These are phyloP conservation scores for Ischnus inquisitorius DNA, from an alignment of 2,888 invertebrate genomes.

Conservation along the genomic window DNA sequence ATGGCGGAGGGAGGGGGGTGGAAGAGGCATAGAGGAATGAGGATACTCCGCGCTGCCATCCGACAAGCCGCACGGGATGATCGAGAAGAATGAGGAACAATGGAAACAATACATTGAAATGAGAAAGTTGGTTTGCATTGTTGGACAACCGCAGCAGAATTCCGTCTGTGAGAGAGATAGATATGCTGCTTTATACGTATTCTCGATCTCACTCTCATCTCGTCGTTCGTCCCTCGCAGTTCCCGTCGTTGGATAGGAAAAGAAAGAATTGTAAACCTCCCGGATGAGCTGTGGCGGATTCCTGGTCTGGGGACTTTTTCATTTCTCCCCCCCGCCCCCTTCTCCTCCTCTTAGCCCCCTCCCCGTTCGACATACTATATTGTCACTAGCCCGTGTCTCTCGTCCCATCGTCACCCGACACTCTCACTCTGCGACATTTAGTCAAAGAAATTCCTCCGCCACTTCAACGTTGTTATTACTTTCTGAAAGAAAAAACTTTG, in stretches of 20 bases:
- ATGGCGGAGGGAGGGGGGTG: slow-evolving; percentile 37
- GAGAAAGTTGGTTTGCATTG: slow-evolving; percentile 84
- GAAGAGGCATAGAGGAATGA: slow-evolving; percentile 65
- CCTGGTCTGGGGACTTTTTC: slow-evolving; percentile 77
- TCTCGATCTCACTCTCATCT: slow-evolving; percentile 28
- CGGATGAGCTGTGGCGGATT: slow-evolving; percentile 67
- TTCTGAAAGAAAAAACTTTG: slow-evolving; percentile 23
- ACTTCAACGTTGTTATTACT: slow-evolving; percentile 64
- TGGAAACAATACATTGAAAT: slow-evolving; percentile 83
- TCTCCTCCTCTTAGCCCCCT: background rate
- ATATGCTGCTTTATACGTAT: slow-evolving; percentile 43
- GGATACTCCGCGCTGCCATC: slow-evolving; percentile 68
- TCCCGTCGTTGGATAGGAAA: slow-evolving; percentile 40
- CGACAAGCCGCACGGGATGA: slow-evolving; percentile 73
- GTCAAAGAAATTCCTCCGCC: slow-evolving; percentile 73
- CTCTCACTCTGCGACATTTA: slow-evolving; percentile 74
- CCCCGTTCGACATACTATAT: slow-evolving; percentile 16
- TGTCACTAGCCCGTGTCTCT: background rate
- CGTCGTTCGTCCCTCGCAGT: slow-evolving; percentile 30
- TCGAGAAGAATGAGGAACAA: slow-evolving; percentile 78
- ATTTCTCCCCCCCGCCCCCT: slow-evolving; percentile 65
- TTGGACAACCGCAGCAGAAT: slow-evolving; percentile 78
- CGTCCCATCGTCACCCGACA: slow-evolving; percentile 32
- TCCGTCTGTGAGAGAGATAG: slow-evolving; percentile 68
- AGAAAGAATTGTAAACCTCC: slow-evolving; percentile 65